phyloP scores from a whole-genome alignment of 2,797 vertebrate genomes.

The Scomberomorus guttatus region DNA sequence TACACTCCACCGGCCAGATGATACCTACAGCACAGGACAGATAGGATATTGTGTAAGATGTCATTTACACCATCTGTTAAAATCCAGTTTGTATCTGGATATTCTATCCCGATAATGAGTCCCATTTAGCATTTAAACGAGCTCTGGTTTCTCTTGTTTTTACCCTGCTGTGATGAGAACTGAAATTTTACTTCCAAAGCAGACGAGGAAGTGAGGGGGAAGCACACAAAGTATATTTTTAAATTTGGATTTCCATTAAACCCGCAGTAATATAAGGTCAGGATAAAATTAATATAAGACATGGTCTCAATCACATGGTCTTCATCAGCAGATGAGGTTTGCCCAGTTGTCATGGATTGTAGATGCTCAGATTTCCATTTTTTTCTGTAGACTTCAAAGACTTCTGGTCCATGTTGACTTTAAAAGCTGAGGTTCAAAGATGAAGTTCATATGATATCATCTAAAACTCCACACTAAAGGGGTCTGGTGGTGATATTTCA shows the following conservation, averaged over 20 bases:
- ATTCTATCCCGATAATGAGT: neutral
- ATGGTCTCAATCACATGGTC: too few relatives aligned
- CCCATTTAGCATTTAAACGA: slow-evolving; percentile 9
- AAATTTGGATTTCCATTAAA: too few relatives aligned
- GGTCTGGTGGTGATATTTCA: neutral
- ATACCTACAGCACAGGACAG: slow-evolving; percentile 76
- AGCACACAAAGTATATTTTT: neutral
- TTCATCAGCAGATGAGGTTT: too few relatives aligned
- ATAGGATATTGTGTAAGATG: slow-evolving; percentile 33
- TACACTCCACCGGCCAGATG: slow-evolving; percentile 89
- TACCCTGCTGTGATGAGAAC: neutral
- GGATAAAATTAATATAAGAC: too few relatives aligned
- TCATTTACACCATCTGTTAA: slow-evolving; percentile 16
- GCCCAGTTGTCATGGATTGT: too few relatives aligned
- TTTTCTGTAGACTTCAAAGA: too few relatives aligned
- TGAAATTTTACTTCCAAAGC: neutral
- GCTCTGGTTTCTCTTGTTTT: neutral
- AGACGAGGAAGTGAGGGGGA: neutral
- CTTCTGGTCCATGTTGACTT: neutral
- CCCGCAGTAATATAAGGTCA: too few relatives aligned
- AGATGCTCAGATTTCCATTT: too few relatives aligned
- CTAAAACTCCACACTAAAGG: neutral
- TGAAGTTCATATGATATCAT: neutral
- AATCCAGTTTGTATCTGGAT: neutral
- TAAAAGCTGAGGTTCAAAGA: slow-evolving; percentile 4